Evolutionary conservation across 2,113 vertebrate species (phyloP), one percentile per base, ranked within the genome.

Genomic region (Colinus virginianus): DNA sequence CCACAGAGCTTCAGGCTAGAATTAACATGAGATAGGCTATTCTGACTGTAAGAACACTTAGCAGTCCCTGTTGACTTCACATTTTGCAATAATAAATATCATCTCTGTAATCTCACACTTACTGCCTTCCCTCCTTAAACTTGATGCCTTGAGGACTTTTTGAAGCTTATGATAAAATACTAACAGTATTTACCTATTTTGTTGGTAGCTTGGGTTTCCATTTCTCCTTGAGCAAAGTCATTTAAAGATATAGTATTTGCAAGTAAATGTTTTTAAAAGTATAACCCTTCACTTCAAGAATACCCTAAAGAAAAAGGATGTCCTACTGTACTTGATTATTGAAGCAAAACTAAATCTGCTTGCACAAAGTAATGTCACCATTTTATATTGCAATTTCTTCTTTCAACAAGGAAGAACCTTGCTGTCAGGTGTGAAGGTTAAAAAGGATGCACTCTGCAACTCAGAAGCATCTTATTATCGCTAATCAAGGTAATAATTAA

Each of bases 1-100:
- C 97, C 96, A 98, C 92, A 96, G 96, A 98, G 98, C 99, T 99
- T 97, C 98, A 83, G 98, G 99, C 98, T 98, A 98, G 98, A 99
- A 98, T 98, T 98, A 99, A 98, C 98, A 98, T 98, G 98, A 98
- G 96, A 98, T 97, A 98, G 98, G 97, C 98, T 98, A 98, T 98
- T 98, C 98, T 86, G 97, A 97, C 98, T 98, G 98, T 98, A 98
- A 98, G 98, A 98, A 98, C 98, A 97, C 98, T 99, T 99, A 99
- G 97, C 77, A 96, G 97, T 99, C 98, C 99, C 98, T 94, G 96
- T 97, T 98, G 99, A 98, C 98, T 98, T 96, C 92, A 91, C 85
- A 84, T 93, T 98, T 98, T 98, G 98, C 98, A 98, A 98, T 98
- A 97, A 95, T 95, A 98, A 98, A 98, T 98, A 98, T 98, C 97